Evolutionary conservation across 2,888 invertebrate genomes (phyloP).

Genomic region (Iselma pallidipennis): DNA sequence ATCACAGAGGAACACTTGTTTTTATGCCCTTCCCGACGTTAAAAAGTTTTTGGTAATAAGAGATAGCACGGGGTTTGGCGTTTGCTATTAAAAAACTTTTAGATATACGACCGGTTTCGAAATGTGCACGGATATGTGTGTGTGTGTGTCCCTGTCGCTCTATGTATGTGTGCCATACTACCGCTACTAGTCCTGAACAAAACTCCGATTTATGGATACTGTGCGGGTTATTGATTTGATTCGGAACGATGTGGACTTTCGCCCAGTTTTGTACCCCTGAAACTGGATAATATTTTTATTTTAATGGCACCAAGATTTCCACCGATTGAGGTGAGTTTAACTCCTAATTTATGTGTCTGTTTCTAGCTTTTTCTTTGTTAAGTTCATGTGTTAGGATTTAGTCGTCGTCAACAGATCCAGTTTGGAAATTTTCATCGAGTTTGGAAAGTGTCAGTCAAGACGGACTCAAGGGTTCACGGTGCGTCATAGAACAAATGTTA

Average conservation of each 20-base stretch:
- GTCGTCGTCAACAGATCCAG: background rate
- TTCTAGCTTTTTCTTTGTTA: constrained; percentile 11
- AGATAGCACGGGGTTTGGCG: constrained; percentile 43
- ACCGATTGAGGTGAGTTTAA: constrained; percentile 18
- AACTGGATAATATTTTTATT: constrained; percentile 12
- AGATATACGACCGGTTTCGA: constrained; percentile 45
- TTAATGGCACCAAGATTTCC: constrained; percentile 11
- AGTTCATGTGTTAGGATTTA: background rate
- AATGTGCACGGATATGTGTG: constrained; percentile 34
- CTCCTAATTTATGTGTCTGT: constrained; percentile 34
- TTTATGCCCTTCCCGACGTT: constrained; percentile 35
- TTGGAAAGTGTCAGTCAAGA: background rate
- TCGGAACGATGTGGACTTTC: constrained; percentile 39
- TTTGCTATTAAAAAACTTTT: constrained; percentile 52
- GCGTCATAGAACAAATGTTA: constrained; percentile 30
- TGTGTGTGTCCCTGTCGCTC: background rate
- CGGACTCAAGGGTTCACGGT: background rate
- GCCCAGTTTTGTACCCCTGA: constrained; percentile 23
- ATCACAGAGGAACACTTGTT: constrained; percentile 38
- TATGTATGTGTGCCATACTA: constrained; percentile 1
- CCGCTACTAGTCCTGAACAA: constrained; percentile 25
- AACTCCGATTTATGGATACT: constrained; percentile 45
- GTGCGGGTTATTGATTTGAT: constrained; percentile 49
- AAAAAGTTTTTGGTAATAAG: constrained; percentile 46
- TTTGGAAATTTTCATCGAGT: background rate